A percentile compares a stretch with the other conserved stretches of the same genome.
Conservation (phyloP, 2,797 vertebrate genomes). For the Morelia viridis region DNA sequence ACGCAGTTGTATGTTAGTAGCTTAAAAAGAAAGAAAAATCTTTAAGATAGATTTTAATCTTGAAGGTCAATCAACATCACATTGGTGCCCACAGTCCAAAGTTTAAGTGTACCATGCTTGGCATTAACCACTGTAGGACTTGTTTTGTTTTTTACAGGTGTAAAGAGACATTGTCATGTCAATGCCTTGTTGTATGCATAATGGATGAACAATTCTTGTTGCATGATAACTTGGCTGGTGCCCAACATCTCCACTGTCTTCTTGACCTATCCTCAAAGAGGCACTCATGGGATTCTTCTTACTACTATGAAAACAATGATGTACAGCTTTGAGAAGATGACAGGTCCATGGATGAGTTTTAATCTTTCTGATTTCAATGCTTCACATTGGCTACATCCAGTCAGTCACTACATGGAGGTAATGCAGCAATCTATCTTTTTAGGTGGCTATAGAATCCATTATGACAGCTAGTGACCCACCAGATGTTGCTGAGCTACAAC, state of each 20-base stretch:
- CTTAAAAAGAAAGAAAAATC: slow-evolving; percentile 2
- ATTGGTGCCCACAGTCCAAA: slow-evolving; percentile 28
- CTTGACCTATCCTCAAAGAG: not conserved
- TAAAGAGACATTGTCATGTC: not conserved
- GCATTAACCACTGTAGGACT: slow-evolving; percentile 17
- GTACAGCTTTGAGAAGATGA: not conserved
- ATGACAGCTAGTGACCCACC: not conserved
- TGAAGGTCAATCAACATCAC: slow-evolving; percentile 22
- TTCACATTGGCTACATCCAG: not conserved
- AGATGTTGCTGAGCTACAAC: too few species aligned
- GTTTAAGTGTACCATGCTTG: slow-evolving; percentile 24
- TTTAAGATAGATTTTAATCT: slow-evolving; percentile 12
- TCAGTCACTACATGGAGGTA: not conserved
- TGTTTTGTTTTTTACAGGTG: not conserved
- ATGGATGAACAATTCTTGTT: not conserved
- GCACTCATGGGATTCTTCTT: not conserved
- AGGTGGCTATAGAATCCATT: not conserved
- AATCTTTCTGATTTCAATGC: not conserved
- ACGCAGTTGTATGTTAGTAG: not conserved
- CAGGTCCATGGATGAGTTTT: not conserved
- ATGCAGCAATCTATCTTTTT: not conserved
- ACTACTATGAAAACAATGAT: too few species aligned
- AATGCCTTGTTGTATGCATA: not conserved
- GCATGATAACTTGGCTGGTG: not conserved
- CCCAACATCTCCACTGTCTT: not conserved